Evolutionary conservation across 2,888 invertebrate species (phyloP).

Genomic region (Drosophila prostipennis): DNA sequence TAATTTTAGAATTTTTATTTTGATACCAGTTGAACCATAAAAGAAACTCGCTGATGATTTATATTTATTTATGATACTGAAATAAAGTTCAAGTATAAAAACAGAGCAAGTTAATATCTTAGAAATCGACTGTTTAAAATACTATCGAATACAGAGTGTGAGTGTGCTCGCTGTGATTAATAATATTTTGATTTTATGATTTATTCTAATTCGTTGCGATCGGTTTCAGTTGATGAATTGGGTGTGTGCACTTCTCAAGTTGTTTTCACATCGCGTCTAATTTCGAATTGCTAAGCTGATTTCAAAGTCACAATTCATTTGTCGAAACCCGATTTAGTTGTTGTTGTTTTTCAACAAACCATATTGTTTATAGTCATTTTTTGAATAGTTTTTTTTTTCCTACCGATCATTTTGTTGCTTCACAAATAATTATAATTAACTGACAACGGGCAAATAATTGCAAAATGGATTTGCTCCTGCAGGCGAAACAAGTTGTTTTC

Average conservation of each 20-base stretch:
- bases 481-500: conserved; percentile 60
- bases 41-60: no score
- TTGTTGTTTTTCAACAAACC: conserved; percentile 25
- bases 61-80: no score
- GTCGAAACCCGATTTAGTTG: conserved; percentile 33
- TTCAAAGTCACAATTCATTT: conserved; percentile 41
- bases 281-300: conserved; percentile 49
- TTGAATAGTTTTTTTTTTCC: conserved; percentile 9
- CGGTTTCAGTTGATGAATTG: conserved; percentile 21
- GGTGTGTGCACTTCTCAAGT: conserved; percentile 31
- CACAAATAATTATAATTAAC: conserved; percentile 66
- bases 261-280: conserved; percentile 37
- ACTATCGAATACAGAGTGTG: not conserved
- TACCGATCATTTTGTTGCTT: conserved; percentile 28
- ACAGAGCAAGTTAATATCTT: no score
- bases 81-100: no score
- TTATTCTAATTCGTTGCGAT: conserved; percentile 34
- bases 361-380: conserved; percentile 41
- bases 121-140: not conserved
- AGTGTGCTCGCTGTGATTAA: not conserved
- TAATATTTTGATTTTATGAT: conserved; percentile 16
- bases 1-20: no score
- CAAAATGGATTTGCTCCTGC: conserved; percentile 73
- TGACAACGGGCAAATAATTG: conserved; percentile 64
- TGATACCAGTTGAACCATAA: no score